Evolutionary conservation across 2,797 vertebrate genomes (phyloP).

Genomic region (Pygocentrus nattereri): DNA sequence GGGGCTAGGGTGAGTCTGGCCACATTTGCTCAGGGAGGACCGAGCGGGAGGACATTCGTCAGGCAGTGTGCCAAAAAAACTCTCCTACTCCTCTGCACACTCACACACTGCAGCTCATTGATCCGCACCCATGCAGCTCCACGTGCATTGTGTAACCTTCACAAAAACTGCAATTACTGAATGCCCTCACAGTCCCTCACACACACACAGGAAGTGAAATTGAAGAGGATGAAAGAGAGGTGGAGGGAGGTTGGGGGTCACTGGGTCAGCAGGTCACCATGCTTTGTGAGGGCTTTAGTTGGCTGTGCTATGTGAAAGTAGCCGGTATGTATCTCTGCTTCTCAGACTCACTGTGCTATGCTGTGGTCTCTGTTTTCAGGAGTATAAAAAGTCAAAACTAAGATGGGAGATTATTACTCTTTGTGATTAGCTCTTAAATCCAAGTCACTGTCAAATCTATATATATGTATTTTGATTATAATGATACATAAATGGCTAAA

Average conservation of each 20-base stretch:
- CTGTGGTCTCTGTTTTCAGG: not conserved
- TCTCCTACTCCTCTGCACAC: slow-evolving; percentile 52
- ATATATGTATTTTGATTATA: not conserved
- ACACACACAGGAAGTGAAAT: slow-evolving; percentile 5
- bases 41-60: slow-evolving; percentile 54
- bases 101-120: slow-evolving; percentile 59
- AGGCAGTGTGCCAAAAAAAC: slow-evolving; percentile 52
- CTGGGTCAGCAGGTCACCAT: not conserved
- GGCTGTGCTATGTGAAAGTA: not conserved
- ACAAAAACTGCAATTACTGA: slow-evolving; percentile 57
- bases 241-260: not conserved
- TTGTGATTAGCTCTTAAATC: not conserved
- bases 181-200: not conserved
- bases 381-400: not conserved
- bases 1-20: slow-evolving; percentile 47
- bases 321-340: not conserved
- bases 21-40: slow-evolving; percentile 37
- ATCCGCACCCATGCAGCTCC: slow-evolving; percentile 66
- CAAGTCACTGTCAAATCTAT: not conserved
- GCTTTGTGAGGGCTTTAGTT: not conserved
- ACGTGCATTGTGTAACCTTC: slow-evolving; percentile 73
- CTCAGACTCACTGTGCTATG: not conserved
- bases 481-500: not conserved
- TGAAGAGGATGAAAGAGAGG: not conserved
- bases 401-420: not conserved